Evolutionary conservation across 2,797 vertebrate species (phyloP), one percentile per base, ranked within the genome.

Genomic region (Sebastes itinus): DNA sequence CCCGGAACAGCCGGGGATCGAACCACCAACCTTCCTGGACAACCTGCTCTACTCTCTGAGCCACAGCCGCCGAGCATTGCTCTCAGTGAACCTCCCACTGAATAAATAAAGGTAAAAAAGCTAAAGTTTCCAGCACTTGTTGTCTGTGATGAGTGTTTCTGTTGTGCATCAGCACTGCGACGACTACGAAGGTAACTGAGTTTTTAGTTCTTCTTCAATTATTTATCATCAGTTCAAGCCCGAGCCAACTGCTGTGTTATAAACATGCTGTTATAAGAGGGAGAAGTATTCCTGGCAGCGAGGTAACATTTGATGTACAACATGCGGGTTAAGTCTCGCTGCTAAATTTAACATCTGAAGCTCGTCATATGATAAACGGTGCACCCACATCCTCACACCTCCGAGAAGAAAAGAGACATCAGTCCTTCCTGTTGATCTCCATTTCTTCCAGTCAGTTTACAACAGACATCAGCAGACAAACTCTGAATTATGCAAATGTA

Each of bases 271-370:
- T 7, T 3, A 32, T 13, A 67, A 42, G 6, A 28, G 10, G 3
- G 14, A 13, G 7, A 46, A 32, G 52, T 56, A 55, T 38, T 64
- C n/a, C 27, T 3, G 25, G 71, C 25, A 27, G 22, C 5, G 3
- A 7, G 6, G 71, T 7, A 32, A 65, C 42, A 42, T 81, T 46
- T 35, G 20, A 81, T 82, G 60, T 27, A 61, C 78, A 72, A 56
- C 33, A 77, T 38, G 25, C 7, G 9, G 65, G 55, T 77, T 30
- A 38, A 49, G 23, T 78, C 52, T 54, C 33, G 54, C 8, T 62
- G 71, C 60, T 80, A 63, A 83, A 85, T 83, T 69, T 78, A 87
- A 72, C 78, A 74, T 66, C 59, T 64, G 16, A 59, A 46, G 67
- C 54, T 54, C 30, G 30, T 62, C 28, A 33, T 25, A 5, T 38